phyloP scores from a whole-genome alignment of 2,888 invertebrate species.

The Drosophila anomelani region DNA sequence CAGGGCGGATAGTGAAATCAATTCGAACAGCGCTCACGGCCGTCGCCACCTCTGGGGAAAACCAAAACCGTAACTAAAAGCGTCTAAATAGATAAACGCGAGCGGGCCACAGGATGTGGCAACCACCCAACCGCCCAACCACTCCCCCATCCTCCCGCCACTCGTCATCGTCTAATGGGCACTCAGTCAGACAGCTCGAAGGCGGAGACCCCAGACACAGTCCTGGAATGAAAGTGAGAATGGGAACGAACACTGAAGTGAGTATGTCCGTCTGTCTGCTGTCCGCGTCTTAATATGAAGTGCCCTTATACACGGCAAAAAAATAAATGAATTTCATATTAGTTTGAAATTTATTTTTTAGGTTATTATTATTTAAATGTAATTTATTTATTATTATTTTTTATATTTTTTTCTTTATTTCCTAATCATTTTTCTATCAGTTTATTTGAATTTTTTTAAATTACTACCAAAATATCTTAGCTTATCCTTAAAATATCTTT shows the following conservation, averaged over 20 bases:
- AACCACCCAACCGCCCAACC: not conserved
- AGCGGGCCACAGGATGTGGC: conserved; percentile 1
- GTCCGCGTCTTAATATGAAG: conserved; percentile 36
- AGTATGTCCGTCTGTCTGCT: conserved; percentile 14
- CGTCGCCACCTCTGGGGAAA: conserved; percentile 26
- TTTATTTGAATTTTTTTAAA: no score
- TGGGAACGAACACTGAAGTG: conserved; percentile 26
- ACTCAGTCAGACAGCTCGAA: conserved; percentile 53
- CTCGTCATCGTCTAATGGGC: conserved; percentile 63
- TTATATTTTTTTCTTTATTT: no score
- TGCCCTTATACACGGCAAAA: conserved; percentile 39
- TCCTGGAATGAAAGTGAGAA: conserved; percentile 8
- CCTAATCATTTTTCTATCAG: no score
- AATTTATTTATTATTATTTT: no score
- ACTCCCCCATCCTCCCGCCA: not conserved
- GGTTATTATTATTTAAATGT: no score
- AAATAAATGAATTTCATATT: not conserved
- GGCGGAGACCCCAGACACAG: conserved; percentile 14
- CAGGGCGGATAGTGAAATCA: conserved; percentile 52
- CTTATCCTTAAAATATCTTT: no score
- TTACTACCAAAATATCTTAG: no score
- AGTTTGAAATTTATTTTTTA: no score
- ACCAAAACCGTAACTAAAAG: conserved; percentile 70
- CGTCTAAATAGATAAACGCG: conserved; percentile 75
- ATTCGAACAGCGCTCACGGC: conserved; percentile 49